These are phyloP conservation scores for Macrobrachium rosenbergii DNA, from an alignment of 1,140 invertebrate genomes.

Conservation along the genomic window DNA sequence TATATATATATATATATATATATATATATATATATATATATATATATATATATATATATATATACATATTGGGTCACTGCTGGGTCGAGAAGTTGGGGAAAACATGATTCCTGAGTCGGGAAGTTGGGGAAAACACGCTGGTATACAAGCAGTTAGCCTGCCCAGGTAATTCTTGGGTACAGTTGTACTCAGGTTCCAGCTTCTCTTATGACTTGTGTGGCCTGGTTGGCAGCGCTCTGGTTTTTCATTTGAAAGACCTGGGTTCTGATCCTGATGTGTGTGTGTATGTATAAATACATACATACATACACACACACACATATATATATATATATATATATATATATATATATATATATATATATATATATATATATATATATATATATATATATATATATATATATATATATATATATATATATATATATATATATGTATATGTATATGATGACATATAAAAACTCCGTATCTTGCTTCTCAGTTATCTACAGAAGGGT, in stretches of 20 bases:
- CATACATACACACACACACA: neutral
- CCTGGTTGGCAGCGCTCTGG: too few species aligned
- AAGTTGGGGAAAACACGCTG: too few species aligned
- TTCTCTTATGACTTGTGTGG: too few species aligned
- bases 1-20: conserved; percentile 22
- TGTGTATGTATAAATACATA: neutral
- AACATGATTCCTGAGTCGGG: too few species aligned
- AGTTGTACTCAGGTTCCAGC: too few species aligned
- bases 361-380: neutral
- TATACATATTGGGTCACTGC: too few species aligned
- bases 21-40: conserved; percentile 5
- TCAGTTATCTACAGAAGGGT: too few species aligned
- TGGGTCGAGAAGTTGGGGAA: too few species aligned
- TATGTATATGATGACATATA: neutral
- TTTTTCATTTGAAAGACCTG: too few species aligned
- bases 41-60: conserved; percentile 7
- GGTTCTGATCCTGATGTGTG: too few species aligned
- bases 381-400: neutral
- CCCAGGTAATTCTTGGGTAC: too few species aligned
- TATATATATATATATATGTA: neutral
- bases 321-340: conserved; percentile 22
- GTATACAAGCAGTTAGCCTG: too few species aligned
- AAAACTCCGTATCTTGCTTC: neutral
- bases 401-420: neutral
- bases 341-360: neutral